Evolutionary conservation across 2,888 invertebrate species (phyloP), one percentile per base, ranked within the genome.

Genomic region (Leucoma salicis): DNA sequence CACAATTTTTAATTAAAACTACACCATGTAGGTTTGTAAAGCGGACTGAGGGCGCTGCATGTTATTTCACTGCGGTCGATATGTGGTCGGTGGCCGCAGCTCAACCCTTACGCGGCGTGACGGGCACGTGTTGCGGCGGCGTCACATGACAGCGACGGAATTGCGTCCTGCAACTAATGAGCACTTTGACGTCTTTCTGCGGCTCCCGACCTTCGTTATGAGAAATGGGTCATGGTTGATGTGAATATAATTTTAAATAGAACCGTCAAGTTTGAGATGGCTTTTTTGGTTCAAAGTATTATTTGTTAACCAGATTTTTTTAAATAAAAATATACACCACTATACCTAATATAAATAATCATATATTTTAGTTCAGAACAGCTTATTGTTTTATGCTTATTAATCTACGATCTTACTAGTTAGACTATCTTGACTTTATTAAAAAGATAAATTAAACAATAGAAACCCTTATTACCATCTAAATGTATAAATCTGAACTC

Each of bases 81-180:
- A 54, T 63, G 69, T 65, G 69, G 66, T 48, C 34, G 31, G 54
- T 45, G 48, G 55, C 51, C 59, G 49, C 57, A 57, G 29, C 47
- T 53, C 50, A 49, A 56, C 47, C 65, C 65, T 62, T 57, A 63
- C 66, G 64, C 47, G 42, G 39, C 56, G 54, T 63, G 63, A 66
- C 66, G 63, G 49, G 58, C 55, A 53, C 57, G 59, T 55, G 62
- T 63, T 66, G 64, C 57, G 69, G 68, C 60, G 50, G 39, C 57
- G 65, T 58, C 55, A 53, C 60, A 59, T 66, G 63, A 66, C 74
- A 69, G 63, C 64, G 60, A 62, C 67, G 66, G 73, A 67, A 72
- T 75, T 74, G 66, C 67, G 63, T 56, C 55, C 63, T 52, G 56
- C 62, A 56, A 54, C 60, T 58, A 62, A 55, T 66, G 58, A 59